Evolutionary conservation across 2,113 vertebrate genomes (phyloP), one percentile per base, ranked within the genome.

Genomic region (Maccullochella peelii): DNA sequence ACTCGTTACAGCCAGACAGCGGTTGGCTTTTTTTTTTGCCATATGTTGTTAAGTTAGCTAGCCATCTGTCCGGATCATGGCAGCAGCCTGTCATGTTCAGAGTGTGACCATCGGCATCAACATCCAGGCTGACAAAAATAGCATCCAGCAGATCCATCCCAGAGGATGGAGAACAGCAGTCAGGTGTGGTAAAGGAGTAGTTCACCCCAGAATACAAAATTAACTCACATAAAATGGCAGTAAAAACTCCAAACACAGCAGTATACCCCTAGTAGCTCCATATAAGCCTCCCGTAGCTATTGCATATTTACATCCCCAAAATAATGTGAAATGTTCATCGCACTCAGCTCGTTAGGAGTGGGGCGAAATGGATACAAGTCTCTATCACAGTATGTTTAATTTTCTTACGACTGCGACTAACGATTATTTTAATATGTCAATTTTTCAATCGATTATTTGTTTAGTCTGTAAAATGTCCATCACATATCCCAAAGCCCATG

Each of bases 41-140:
- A 57, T 57, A 54, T 82, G 84, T 72, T 74, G 30, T 23, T 58
- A 27, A 55, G 40, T 70, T 18, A 65, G 18, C 36, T 23, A 65
- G 18, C 42, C 70, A 55, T 54, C 79, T 85, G 79, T 47, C 62
- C 18, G 54, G 70, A 61, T 58, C 30, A 36, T 77, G 20, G 18
- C 59, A 77, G 58, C 59, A 74, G 63, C 16, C 47, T 70, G 71
- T 70, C 40, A 42, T 3, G 11, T 12, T 42, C 40, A 47, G 0
- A 68, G 36, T 16, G 30, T 44, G 11, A 44, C 1, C 63, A 47
- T 16, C 40, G 16, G n/a, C 40, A 44, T 40, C 71, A 44, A 12
- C 52, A 59, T 38, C 11, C 52, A 77, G 42, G 6, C 47, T 40
- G 44, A 54, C n/a, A 42, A 6, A 14, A 4, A 38, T 6, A 50